Base-by-base conservation (phyloP, 2,113 vertebrate genomes). In the Lasiurus borealis region DNA sequence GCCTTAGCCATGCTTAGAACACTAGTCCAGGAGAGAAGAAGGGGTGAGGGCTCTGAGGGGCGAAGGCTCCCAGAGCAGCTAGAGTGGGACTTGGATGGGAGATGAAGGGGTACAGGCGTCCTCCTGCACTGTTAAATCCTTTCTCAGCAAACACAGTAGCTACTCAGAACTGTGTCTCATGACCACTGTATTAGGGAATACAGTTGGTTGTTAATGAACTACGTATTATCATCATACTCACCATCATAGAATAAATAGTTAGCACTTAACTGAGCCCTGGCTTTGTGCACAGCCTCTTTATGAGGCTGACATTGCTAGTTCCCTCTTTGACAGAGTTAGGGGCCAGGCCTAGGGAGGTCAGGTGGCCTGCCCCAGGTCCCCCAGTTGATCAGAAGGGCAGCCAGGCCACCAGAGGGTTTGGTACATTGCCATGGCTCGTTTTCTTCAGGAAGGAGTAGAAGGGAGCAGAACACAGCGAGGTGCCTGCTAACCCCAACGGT, bases 371-470 rank as follows among this genome's bases (percentile, higher is more conserved):
- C 57, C 69, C 14, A n/a, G 44, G 66, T 52, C 88, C 94, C n/a
- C 23, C 54, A 62, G 1, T 66, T 80, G 71, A n/a, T 88, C 69
- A 90, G 68, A 90, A 15, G 46, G 31, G 31, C 9, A 54, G 29
- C 27, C 29, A 4, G 27, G 66, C 52, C 68, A 90, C 40, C 73
- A 75, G 82, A n/a, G 68, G 69, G 10, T 31, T 68, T 78, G 48
- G 62, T 40, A 57, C 48, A 76, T 73, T 78, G 50, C 76, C 23
- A 6, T 46, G 21, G 64, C 66, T 83, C 80, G 7, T 48, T 93
- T 84, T 87, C 84, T 93, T 94, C 52, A 46, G 29, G 71, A 89
- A 88, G 29, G 50, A 94, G 21, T 31, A 66, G 36, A 91, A 91
- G 72, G 73, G 88, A 88, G 72, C 80, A 64, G 50, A 93, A 34